These are phyloP conservation scores for Euproctis similis DNA, from an alignment of 2,888 invertebrate species.

Conservation along the genomic window DNA sequence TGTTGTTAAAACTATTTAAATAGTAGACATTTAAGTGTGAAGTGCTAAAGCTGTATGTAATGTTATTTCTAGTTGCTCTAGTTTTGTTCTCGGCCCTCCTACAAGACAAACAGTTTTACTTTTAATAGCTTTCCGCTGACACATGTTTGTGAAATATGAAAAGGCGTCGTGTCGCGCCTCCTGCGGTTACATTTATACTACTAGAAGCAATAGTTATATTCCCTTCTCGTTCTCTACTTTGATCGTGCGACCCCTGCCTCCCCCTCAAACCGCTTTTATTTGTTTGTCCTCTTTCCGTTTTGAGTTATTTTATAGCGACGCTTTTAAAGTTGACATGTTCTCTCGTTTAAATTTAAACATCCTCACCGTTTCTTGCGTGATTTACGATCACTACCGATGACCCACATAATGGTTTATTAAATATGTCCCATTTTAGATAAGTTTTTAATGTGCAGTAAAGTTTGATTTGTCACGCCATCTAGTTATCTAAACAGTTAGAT, in stretches of 20 bases:
- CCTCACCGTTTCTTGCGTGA: slow-evolving; percentile 11
- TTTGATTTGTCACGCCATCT: slow-evolving; percentile 15
- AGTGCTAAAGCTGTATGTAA: too few relatives aligned
- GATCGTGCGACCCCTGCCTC: slow-evolving; percentile 6
- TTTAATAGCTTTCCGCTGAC: not conserved
- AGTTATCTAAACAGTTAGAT: slow-evolving; percentile 8
- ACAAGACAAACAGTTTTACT: too few relatives aligned
- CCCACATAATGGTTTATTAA: slow-evolving; percentile 16
- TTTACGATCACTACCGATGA: slow-evolving; percentile 19
- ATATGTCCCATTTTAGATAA: slow-evolving; percentile 10
- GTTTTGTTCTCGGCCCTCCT: too few relatives aligned
- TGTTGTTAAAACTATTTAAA: too few relatives aligned
- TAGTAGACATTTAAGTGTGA: too few relatives aligned
- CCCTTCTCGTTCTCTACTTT: slow-evolving; percentile 5
- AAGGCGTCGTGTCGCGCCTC: slow-evolving; percentile 4
- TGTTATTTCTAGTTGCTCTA: too few relatives aligned
- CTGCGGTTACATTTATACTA: slow-evolving; percentile 2
- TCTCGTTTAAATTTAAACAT: slow-evolving; percentile 10
- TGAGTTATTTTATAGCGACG: slow-evolving; percentile 15
- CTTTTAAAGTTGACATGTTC: slow-evolving; percentile 5
- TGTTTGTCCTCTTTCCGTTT: slow-evolving; percentile 18
- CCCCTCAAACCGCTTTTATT: slow-evolving; percentile 22
- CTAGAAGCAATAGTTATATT: not conserved
- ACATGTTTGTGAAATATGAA: slow-evolving; percentile 1
- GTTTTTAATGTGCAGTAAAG: slow-evolving; percentile 10